Evolutionary conservation across 1,140 invertebrate species (phyloP).

Genomic region (Ruditapes philippinarum): DNA sequence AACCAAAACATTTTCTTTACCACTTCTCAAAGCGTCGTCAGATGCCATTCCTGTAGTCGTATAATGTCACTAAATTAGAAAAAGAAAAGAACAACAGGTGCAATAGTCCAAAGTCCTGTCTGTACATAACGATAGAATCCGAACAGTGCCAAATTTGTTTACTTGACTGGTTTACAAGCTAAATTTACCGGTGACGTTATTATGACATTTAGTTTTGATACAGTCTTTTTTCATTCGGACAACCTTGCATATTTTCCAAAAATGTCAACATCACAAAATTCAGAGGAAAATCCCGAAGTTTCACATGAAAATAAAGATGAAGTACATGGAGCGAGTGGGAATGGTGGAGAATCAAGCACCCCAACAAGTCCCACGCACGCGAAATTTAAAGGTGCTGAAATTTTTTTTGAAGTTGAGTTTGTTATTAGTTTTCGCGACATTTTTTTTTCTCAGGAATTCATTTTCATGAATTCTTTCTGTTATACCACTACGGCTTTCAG

Average conservation of each 20-base stretch:
- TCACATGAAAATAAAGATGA: not conserved
- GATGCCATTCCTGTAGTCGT: not conserved
- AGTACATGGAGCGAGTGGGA: not conserved
- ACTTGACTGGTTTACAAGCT: not conserved
- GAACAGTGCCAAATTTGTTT: not conserved
- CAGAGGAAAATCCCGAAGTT: not conserved
- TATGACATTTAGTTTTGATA: too few relatives aligned
- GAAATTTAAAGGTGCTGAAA: conserved; percentile 32
- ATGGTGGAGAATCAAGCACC: not conserved
- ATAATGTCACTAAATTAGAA: not conserved
- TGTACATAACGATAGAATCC: not conserved
- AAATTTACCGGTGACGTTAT: too few relatives aligned
- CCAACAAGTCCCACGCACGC: conserved; percentile 34
- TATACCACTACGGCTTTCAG: too few relatives aligned
- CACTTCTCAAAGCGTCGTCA: conserved; percentile 32
- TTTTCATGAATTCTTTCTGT: too few relatives aligned
- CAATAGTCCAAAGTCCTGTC: not conserved
- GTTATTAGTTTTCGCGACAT: not conserved
- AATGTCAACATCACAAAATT: conserved; percentile 52
- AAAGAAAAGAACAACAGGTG: not conserved
- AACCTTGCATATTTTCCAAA: conserved; percentile 3
- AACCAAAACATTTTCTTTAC: not conserved
- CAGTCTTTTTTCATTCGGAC: not conserved
- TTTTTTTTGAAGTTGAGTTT: not conserved
- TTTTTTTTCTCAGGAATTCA: too few relatives aligned